Evolutionary conservation across 2,888 invertebrate genomes (phyloP).

Genomic region (Hipparchia semele): DNA sequence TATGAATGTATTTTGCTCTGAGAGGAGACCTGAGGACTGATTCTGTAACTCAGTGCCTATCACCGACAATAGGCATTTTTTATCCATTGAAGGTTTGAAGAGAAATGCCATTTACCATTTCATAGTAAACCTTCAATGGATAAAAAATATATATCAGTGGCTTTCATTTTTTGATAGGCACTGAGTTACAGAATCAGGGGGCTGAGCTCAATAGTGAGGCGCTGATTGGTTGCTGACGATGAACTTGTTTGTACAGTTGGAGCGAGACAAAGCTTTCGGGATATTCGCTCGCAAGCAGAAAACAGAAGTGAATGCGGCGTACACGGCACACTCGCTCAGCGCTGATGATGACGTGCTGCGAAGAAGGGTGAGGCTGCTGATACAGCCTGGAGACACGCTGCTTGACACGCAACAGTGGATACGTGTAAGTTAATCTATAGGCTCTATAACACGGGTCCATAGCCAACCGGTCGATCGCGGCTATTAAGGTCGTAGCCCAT

Average conservation of each 20-base stretch:
- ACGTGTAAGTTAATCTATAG: conserved; percentile 55
- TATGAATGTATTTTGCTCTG: too few species aligned
- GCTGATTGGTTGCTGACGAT: background rate
- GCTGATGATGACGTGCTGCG: conserved; percentile 66
- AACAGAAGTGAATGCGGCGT: conserved; percentile 62
- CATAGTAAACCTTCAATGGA: too few species aligned
- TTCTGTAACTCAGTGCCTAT: too few species aligned
- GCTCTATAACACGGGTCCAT: background rate
- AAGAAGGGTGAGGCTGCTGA: conserved; percentile 74
- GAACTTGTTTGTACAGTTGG: conserved; percentile 55
- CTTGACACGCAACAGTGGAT: conserved; percentile 79
- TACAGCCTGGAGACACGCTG: conserved; percentile 78
- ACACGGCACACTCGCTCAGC: conserved; percentile 57
- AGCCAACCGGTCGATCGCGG: background rate
- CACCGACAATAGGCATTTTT: too few species aligned
- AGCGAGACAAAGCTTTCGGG: conserved; percentile 75
- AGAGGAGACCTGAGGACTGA: too few species aligned
- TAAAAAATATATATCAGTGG: too few species aligned
- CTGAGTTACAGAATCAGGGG: too few species aligned
- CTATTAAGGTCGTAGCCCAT: too few species aligned
- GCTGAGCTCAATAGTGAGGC: too few species aligned
- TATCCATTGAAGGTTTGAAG: too few species aligned
- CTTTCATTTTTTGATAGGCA: too few species aligned
- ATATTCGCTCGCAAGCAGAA: conserved; percentile 71
- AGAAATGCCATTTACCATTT: too few species aligned